Evolutionary conservation across 35 echinoderm and acorn worm genomes (phyloP), one percentile per base, ranked within the genome.

Genomic region (Hemicentrotus pulcherrimus): DNA sequence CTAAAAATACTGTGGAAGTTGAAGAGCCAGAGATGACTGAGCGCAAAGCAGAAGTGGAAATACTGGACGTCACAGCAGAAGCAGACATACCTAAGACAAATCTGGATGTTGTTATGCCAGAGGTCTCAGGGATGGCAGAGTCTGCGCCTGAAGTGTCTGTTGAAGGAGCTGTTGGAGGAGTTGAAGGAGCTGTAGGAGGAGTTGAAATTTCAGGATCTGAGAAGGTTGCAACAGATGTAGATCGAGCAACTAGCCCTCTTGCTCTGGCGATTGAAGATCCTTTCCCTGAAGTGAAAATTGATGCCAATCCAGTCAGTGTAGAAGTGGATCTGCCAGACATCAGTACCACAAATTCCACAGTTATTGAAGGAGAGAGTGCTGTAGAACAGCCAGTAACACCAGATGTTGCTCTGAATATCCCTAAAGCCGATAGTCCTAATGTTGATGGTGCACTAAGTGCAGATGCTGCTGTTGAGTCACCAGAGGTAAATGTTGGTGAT

Each of bases 41-140:
- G 46, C 48, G 5, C 32, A 93, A 93, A 58, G 48, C 91, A 58
- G 48, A 58, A 3, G 22, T 58, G 19, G 46, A 93, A 31, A 31
- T 58, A 22, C 24, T 50, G 16, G 91, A 58, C 46, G 15, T 93
- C 91, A 93, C 91, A 55, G 91, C 45, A 50, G 91, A 93, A 93
- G 91, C 48, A 50, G 91, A 93, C 48, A 93, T 93, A 13, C 91
- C 91, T 58, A 93, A 93, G 46, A 93, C 91, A 3, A 93, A 93
- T 93, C 48, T 93, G 45, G 91, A 93, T 93, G 91, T 93, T 93
- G 91, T 93, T 47, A 93, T 93, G 91, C 91, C 91, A 24, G 91
- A 93, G 48, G 91, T 93, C 13, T 50, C 91, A 50, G 91, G 30
- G 13, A 31, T 58, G 32, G 46, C 30, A 47, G 91, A 93, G n/a